A percentile compares a stretch with the other conserved stretches of the same genome.
phyloP scores from a whole-genome alignment of 2,113 vertebrate species.

The Tympanuchus pallidicinctus region DNA sequence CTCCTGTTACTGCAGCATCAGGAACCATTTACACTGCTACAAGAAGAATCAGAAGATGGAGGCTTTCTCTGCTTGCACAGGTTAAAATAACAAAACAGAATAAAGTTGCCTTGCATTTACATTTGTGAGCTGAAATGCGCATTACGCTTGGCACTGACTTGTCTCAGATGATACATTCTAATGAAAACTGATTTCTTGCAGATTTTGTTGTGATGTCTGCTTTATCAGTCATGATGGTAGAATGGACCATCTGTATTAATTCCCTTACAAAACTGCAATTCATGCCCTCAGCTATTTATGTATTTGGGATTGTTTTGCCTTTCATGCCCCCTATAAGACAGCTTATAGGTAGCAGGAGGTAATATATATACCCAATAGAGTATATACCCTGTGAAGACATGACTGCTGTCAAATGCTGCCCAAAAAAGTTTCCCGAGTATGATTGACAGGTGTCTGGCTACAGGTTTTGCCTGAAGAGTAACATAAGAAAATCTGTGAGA shows the following conservation, averaged over 20 bases:
- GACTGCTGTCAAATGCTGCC: neutral
- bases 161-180: neutral
- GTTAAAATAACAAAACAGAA: neutral
- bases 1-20: neutral
- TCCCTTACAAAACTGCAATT: neutral
- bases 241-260: neutral
- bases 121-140: neutral
- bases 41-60: neutral
- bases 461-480: neutral
- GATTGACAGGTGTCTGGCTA: neutral
- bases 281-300: neutral
- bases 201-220: neutral
- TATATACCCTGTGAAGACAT: neutral
- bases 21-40: neutral
- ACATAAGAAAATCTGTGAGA: neutral
- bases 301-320: neutral
- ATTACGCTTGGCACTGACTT: neutral
- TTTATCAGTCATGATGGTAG: neutral
- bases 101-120: neutral
- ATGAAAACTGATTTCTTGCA: neutral
- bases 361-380: neutral
- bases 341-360: neutral
- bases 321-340: neutral
- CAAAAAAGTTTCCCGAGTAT: neutral
- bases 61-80: neutral